These are phyloP conservation scores for Cotesia vestalis DNA, from an alignment of 1,140 invertebrate species.

Conservation along the genomic window DNA sequence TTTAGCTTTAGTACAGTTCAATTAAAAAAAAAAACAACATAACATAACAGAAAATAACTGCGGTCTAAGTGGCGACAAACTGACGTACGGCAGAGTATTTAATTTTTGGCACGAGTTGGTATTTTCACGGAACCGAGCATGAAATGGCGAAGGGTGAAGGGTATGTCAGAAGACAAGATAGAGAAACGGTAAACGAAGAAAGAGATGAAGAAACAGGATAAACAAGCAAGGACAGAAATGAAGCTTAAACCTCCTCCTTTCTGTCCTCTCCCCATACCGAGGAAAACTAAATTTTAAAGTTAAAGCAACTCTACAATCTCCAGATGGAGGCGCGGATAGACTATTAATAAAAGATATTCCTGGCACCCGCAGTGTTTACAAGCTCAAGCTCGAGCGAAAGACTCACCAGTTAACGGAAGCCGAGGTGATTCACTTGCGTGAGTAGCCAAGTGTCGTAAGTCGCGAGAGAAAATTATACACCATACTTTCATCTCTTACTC, in stretches of 20 bases:
- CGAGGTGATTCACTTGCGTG: constrained; percentile 26
- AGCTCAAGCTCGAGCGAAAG: neutral
- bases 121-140: neutral
- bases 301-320: constrained; percentile 11
- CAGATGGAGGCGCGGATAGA: constrained; percentile 12
- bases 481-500: neutral
- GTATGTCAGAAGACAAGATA: neutral
- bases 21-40: neutral
- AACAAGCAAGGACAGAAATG: neutral
- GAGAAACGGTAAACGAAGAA: no score
- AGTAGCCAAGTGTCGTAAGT: constrained; percentile 20
- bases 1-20: no score
- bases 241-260: neutral
- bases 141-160: neutral
- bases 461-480: constrained; percentile 4
- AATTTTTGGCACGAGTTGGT: neutral
- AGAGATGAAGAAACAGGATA: no score
- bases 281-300: constrained; percentile 2
- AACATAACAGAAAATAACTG: neutral
- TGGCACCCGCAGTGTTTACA: constrained; percentile 16
- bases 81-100: constrained; percentile 12
- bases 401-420: constrained; percentile 25
- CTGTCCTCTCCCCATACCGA: neutral
- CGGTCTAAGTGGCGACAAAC: constrained; percentile 26
- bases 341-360: constrained; percentile 21